Evolutionary conservation across 2,113 vertebrate species (phyloP).

Genomic region (Aptenodytes forsteri): DNA sequence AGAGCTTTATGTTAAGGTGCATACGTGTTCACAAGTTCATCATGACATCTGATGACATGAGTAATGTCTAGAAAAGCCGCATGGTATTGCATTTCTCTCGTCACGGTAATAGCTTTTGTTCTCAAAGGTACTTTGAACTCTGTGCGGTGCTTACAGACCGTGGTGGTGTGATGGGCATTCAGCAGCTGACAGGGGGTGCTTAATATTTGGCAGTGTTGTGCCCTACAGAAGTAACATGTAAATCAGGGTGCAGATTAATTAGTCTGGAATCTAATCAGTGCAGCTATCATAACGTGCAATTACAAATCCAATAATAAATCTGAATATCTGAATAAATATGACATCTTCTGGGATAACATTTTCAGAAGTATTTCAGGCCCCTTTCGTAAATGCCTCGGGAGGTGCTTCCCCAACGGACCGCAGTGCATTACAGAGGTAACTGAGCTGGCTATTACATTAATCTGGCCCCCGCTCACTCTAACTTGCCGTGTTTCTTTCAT

Average conservation of each 20-base stretch:
- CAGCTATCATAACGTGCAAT: background rate
- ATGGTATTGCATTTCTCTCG: background rate
- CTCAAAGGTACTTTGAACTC: background rate
- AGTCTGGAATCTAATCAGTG: slow-evolving; percentile 8
- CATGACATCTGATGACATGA: background rate
- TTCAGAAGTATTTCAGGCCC: background rate
- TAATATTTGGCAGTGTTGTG: background rate
- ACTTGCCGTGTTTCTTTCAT: background rate
- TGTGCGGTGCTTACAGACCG: background rate
- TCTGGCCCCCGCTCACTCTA: background rate
- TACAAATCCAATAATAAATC: slow-evolving; percentile 12
- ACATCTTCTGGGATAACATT: background rate
- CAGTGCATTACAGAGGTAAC: background rate
- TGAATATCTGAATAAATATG: background rate
- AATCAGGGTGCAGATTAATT: slow-evolving; percentile 7
- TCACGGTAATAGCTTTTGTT: background rate
- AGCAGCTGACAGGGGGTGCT: background rate
- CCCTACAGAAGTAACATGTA: background rate
- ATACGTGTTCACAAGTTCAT: background rate
- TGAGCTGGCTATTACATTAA: background rate
- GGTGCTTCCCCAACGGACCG: background rate
- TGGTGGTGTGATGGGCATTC: background rate
- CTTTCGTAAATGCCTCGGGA: background rate
- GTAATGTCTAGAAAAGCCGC: background rate
- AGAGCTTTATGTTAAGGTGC: background rate